A percentile compares a stretch with the other conserved stretches of the same genome.
Conservation (phyloP, 2,113 vertebrate genomes). For the Salminus brasiliensis region DNA sequence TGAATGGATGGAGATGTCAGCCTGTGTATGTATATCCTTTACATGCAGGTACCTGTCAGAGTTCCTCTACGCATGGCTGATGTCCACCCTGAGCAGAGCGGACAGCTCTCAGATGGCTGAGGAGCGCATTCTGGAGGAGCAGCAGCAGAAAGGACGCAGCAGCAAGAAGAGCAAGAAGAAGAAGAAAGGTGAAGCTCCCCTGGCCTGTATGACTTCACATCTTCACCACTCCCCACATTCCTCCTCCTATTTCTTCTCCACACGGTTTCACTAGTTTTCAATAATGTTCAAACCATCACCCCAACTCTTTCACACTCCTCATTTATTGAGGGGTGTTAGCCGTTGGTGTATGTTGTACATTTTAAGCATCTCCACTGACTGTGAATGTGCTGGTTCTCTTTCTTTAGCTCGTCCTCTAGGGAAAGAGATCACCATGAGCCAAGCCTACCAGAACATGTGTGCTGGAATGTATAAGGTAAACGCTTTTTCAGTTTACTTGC, state of each 20-base stretch:
- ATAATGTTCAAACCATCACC: too few species aligned
- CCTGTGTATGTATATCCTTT: conserved; percentile 1
- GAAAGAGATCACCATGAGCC: conserved; percentile 98
- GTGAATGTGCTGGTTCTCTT: conserved; percentile 9
- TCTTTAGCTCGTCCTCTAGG: conserved; percentile 90
- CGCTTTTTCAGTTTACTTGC: not conserved
- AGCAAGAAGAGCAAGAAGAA: conserved; percentile 99
- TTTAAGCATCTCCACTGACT: too few species aligned
- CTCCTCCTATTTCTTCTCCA: too few species aligned
- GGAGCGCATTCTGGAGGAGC: conserved; percentile 95
- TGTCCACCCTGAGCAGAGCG: conserved; percentile 96
- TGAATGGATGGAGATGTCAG: too few species aligned
- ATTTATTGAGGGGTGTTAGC: too few species aligned
- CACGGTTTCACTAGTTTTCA: too few species aligned
- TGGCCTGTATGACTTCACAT: too few species aligned
- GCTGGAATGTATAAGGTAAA: conserved; percentile 98
- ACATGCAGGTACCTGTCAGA: conserved; percentile 92
- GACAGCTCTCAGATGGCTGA: conserved; percentile 98
- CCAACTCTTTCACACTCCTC: too few species aligned
- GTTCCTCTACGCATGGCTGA: conserved; percentile 97
- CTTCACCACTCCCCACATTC: too few species aligned
- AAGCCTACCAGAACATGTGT: conserved; percentile 99
- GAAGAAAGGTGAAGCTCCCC: conserved; percentile 89
- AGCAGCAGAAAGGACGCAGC: conserved; percentile 94
- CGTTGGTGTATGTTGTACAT: too few species aligned